Evolutionary conservation across 37 sponge, comb jelly and placozoan species (phyloP).

Genomic region (Hexactinellida sp.): DNA sequence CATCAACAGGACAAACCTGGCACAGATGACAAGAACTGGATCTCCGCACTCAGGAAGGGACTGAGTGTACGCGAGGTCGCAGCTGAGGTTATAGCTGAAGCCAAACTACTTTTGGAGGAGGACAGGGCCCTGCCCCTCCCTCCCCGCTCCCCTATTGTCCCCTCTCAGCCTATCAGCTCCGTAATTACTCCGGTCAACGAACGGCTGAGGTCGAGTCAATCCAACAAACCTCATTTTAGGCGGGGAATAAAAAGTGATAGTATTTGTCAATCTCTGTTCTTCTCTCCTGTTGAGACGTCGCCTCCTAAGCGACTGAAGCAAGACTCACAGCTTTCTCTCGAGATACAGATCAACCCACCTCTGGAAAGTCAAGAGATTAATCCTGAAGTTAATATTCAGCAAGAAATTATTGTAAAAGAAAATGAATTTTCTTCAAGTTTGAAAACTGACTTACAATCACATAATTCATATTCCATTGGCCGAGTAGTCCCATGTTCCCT

Average conservation of each 20-base stretch:
- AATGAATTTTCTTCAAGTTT: not conserved
- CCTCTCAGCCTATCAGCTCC: not conserved
- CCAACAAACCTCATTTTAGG: not conserved
- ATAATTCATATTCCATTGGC: not conserved
- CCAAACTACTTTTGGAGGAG: constrained; percentile 43
- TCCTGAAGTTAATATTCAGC: not conserved
- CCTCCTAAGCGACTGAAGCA: not conserved
- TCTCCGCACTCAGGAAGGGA: constrained; percentile 49
- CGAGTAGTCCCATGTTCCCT: not conserved
- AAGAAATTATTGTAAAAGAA: not conserved
- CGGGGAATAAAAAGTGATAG: not conserved
- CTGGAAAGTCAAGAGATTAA: not conserved
- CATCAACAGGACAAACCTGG: not conserved
- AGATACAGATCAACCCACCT: not conserved
- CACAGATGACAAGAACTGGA: constrained; percentile 38
- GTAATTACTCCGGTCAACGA: not conserved
- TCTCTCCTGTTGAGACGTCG: not conserved
- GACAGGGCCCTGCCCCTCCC: constrained; percentile 23
- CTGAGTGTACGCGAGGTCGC: constrained; percentile 68
- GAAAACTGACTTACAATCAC: not conserved
- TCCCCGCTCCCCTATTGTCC: not conserved
- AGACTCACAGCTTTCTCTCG: not conserved
- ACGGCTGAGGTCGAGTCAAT: not conserved
- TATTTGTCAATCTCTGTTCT: not conserved
- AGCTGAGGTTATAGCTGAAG: constrained; percentile 53